Percentiles rank a stretch among this genome's conserved stretches.
These are phyloP conservation scores for Zonotrichia leucophrys DNA, from an alignment of 2,113 vertebrate species.

Conservation along the genomic window DNA sequence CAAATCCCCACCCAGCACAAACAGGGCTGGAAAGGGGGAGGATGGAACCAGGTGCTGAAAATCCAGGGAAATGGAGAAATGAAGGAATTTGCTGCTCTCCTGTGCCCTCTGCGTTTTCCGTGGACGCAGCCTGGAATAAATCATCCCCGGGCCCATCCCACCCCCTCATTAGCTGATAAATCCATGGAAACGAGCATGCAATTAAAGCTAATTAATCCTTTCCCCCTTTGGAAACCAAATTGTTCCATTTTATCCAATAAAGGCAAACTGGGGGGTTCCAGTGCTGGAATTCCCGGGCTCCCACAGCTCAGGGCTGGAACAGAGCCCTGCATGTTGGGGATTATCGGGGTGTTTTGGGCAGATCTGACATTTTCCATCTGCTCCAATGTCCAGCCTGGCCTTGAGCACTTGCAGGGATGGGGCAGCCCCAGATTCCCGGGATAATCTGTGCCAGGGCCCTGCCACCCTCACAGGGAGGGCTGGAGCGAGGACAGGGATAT, in stretches of 20 bases:
- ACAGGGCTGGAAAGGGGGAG: neutral
- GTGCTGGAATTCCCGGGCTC: neutral
- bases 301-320: neutral
- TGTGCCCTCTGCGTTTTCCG: fast-evolving
- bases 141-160: neutral
- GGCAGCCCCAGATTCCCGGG: neutral
- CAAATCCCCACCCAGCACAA: fast-evolving
- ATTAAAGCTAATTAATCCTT: conserved; percentile 32
- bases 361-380: neutral
- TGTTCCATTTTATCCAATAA: neutral
- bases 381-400: neutral
- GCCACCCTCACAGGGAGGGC: neutral
- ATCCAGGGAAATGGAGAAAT: neutral
- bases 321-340: neutral
- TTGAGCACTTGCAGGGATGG: neutral
- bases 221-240: neutral
- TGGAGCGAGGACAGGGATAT: neutral
- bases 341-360: neutral
- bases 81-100: neutral
- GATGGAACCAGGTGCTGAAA: neutral
- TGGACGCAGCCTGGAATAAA: neutral
- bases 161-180: neutral
- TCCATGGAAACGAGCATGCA: conserved; percentile 19
- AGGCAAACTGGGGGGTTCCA: neutral
- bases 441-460: neutral